A percentile compares a stretch with the other conserved stretches of the same genome.
Evolutionary conservation across 2,888 invertebrate species (phyloP).

Genomic region (Celastrina argiolus): DNA sequence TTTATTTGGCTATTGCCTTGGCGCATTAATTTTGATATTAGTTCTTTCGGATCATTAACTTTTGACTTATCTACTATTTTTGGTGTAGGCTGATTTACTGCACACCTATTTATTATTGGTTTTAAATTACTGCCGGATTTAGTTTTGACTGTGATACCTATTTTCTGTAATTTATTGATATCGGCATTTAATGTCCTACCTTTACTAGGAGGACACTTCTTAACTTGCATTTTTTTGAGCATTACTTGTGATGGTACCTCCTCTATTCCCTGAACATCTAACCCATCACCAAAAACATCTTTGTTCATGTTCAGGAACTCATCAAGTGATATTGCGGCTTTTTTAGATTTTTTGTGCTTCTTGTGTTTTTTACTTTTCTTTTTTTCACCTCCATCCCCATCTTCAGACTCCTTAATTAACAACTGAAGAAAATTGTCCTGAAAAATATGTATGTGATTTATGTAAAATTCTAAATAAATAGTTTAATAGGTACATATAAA

Average conservation of each 20-base stretch:
- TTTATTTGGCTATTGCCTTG: constrained; percentile 65
- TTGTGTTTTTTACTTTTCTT: constrained; percentile 62
- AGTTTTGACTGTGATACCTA: constrained; percentile 62
- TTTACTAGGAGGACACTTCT: constrained; percentile 40
- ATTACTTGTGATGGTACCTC: constrained; percentile 66
- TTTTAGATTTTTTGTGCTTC: constrained; percentile 69
- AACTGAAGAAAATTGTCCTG: constrained; percentile 63
- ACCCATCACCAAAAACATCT: constrained; percentile 69
- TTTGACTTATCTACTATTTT: constrained; percentile 26
- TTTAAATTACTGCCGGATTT: constrained; percentile 38
- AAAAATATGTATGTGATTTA: too few relatives aligned
- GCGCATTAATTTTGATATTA: constrained; percentile 59
- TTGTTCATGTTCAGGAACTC: constrained; percentile 72
- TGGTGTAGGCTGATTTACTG: constrained; percentile 25
- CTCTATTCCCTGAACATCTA: constrained; percentile 67
- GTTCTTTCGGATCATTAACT: constrained; percentile 45
- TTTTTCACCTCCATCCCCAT: constrained; percentile 39
- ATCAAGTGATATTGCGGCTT: constrained; percentile 65
- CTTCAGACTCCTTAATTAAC: constrained; percentile 53
- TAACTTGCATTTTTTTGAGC: constrained; percentile 54
- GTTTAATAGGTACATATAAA: too few relatives aligned
- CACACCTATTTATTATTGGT: constrained; percentile 16
- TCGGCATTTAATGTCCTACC: constrained; percentile 46
- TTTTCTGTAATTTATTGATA: constrained; percentile 61
- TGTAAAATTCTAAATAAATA: too few relatives aligned